phyloP scores from a whole-genome alignment of 53 echinoderm and acorn worm genomes.

The Stichopus horrens region DNA sequence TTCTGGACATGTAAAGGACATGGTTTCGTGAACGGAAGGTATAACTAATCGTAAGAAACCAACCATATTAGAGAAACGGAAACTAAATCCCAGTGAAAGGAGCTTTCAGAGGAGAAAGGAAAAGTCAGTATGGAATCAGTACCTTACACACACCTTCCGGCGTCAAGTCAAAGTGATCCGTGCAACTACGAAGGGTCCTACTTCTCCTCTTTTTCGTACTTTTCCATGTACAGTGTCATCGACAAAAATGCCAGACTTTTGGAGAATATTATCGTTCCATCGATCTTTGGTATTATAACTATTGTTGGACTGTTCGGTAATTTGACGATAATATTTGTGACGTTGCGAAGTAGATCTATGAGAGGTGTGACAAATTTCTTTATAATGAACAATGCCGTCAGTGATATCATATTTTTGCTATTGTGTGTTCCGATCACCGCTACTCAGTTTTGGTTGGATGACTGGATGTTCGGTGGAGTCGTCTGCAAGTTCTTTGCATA shows the following conservation, averaged over 20 bases:
- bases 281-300: slow-evolving; percentile 74
- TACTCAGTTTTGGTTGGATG: slow-evolving; percentile 56
- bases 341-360: slow-evolving; percentile 78
- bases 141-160: not conserved
- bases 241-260: not conserved
- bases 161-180: not conserved
- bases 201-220: not conserved
- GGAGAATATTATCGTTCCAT: slow-evolving; percentile 62
- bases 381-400: slow-evolving; percentile 95
- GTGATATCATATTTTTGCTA: slow-evolving; percentile 84
- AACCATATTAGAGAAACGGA: not conserved
- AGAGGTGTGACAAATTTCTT: slow-evolving; percentile 95
- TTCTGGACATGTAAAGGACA: not conserved
- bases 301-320: slow-evolving; percentile 81
- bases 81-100: not conserved
- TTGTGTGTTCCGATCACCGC: slow-evolving; percentile 89
- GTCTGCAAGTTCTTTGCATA: slow-evolving; percentile 89
- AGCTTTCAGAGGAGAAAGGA: not conserved
- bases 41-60: not conserved
- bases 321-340: slow-evolving; percentile 77
- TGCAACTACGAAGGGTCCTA: not conserved
- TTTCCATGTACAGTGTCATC: not conserved
- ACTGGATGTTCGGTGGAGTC: slow-evolving; percentile 86
- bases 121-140: not conserved
- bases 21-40: not conserved